Base-by-base conservation (phyloP, 2,797 vertebrate species). In the Odontamblyopus lacepedii region DNA sequence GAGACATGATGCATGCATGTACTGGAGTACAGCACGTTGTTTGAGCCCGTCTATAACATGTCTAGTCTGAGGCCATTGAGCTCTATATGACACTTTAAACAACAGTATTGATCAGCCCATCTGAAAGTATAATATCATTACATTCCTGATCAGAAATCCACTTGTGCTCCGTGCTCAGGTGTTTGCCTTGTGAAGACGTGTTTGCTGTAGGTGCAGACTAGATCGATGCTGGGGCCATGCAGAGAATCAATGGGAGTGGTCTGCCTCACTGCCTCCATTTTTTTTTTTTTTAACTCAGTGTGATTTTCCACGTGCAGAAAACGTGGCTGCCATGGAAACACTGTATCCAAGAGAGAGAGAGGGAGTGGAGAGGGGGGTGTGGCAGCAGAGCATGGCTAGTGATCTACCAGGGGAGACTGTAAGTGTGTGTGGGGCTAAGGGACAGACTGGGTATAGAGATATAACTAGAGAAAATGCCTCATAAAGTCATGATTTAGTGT, bases 261-360 rank as follows among this genome's bases (percentile, higher is more conserved):
- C 83, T 87, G 77, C 72, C 70, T 77, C 30, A 26, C 87, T 81
- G 70, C 63, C 75, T 77, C 71, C 64, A 71, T 30, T 30, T 51
- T 30, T 29, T 65, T 27, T 68, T n/a, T n/a, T 15, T 35, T 35
- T 35, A 75, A 78, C 78, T 80, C 83, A 7, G 30, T 83, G 76
- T 87, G 83, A 78, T 82, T 88, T 73, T 70, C 80, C 90, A 92
- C 89, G 88, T 92, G 91, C 88, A 89, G 69, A 85, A 89, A 92
- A 92, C 85, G 83, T 91, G 89, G 92, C 89, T 93, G 89, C 90
- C 91, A 93, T 93, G 91, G 92, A 80, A 93, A 93, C 92, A 85
- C 85, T 85, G 89, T 90, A 90, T 91, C 89, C 83, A 86, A 89
- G 89, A 87, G 77, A 81, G 84, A 32, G 50, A 44, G 63, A 13